Evolutionary conservation across 2,888 invertebrate genomes (phyloP).

Genomic region (Beris chalybata): DNA sequence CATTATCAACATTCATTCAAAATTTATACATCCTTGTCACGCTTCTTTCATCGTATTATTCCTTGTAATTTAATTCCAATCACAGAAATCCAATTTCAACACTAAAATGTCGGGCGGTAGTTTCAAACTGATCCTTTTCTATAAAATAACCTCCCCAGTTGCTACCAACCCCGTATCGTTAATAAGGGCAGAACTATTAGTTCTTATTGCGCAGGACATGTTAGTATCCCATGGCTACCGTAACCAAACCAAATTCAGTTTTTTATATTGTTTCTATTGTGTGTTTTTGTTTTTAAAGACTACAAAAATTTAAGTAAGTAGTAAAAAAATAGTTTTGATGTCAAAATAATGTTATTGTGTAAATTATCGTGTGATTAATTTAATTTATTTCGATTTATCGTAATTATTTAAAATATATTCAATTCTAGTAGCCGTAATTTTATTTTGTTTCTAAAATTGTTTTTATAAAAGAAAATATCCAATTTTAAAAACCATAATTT

Average conservation of each 20-base stretch:
- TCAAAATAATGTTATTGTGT: slow-evolving; percentile 3
- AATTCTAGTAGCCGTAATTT: no score
- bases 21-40: no score
- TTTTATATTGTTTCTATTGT: neutral
- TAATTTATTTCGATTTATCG: neutral
- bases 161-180: no score
- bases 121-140: no score
- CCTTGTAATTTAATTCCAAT: no score
- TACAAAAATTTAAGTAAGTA: neutral
- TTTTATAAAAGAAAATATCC: neutral
- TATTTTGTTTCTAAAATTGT: neutral
- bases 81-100: no score
- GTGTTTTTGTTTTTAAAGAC: neutral
- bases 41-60: no score
- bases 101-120: no score
- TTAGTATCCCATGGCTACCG: slow-evolving; percentile 7
- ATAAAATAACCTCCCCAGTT: no score
- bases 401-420: no score
- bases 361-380: slow-evolving; percentile 10
- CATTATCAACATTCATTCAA: no score
- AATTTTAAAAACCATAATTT: slow-evolving; percentile 1
- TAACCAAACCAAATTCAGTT: slow-evolving; percentile 6
- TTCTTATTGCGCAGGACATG: slow-evolving; percentile 24
- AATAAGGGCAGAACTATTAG: no score
- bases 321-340: neutral